Evolutionary conservation across 2,797 vertebrate species (phyloP).

Genomic region (Peromyscus melanophrys): DNA sequence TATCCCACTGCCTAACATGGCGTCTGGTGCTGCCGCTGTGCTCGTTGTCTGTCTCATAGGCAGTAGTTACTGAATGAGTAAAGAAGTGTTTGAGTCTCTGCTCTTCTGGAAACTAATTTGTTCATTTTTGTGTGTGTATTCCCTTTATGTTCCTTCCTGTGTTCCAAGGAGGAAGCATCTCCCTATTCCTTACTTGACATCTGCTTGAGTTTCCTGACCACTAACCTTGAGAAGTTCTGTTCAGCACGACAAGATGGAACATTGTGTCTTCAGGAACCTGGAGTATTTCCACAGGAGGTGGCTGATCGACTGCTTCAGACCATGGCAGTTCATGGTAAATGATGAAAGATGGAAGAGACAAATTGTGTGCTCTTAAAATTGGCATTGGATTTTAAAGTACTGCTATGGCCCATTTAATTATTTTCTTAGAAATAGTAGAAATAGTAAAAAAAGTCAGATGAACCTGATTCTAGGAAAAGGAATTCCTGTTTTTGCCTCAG

Average conservation of each 20-base stretch:
- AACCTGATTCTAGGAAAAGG: slow-evolving; percentile 39
- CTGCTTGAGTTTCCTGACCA: slow-evolving; percentile 96
- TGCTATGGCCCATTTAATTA: slow-evolving; percentile 37
- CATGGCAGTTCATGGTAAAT: slow-evolving; percentile 97
- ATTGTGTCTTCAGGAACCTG: slow-evolving; percentile 95
- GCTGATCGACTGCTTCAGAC: slow-evolving; percentile 97
- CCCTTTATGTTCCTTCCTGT: slow-evolving; percentile 69
- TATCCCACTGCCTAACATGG: background rate
- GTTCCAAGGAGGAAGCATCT: slow-evolving; percentile 95
- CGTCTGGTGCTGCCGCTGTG: background rate
- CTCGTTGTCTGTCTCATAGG: background rate
- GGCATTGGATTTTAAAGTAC: slow-evolving; percentile 51
- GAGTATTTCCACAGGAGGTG: slow-evolving; percentile 98
- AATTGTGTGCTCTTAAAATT: slow-evolving; percentile 48
- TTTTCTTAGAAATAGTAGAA: slow-evolving; percentile 57
- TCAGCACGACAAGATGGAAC: slow-evolving; percentile 96
- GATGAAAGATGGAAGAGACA: slow-evolving; percentile 86
- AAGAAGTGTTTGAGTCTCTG: slow-evolving; percentile 39
- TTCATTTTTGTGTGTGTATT: slow-evolving; percentile 57
- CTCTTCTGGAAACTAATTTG: slow-evolving; percentile 69
- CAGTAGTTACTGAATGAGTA: slow-evolving; percentile 8
- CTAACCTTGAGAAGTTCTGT: slow-evolving; percentile 96
- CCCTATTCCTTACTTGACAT: slow-evolving; percentile 96
- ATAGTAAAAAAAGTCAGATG: background rate
- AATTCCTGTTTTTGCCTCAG: background rate